Conservation (phyloP, 1,140 invertebrate species). For the Cryptotermes secundus region DNA sequence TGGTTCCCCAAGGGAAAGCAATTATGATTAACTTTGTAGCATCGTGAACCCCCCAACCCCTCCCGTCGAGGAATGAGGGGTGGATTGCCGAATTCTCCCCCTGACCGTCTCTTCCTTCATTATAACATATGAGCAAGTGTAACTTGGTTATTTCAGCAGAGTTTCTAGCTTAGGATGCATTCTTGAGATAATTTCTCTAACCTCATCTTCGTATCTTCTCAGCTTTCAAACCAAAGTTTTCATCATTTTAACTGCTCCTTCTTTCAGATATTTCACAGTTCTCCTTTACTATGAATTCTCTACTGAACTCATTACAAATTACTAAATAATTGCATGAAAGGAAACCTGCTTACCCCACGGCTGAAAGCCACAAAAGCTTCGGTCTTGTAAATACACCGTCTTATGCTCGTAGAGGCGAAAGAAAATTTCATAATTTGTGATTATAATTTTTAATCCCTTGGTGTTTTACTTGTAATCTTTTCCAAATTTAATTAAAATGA, state of each 20-base stretch:
- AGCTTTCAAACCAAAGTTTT: not conserved
- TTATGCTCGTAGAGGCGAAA: not conserved
- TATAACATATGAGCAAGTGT: not conserved
- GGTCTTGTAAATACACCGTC: not conserved
- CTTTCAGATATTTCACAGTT: not conserved
- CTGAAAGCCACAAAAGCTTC: not conserved
- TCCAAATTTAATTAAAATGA: no score
- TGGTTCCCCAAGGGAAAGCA: conserved; percentile 3
- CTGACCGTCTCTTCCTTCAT: conserved; percentile 1
- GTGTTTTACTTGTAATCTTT: not conserved
- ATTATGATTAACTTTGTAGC: conserved; percentile 17
- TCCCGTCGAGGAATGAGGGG: not conserved
- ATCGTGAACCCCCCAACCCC: not conserved
- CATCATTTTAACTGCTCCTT: not conserved
- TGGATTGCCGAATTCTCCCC: not conserved
- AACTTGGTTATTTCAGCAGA: conserved; percentile 7
- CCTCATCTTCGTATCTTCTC: not conserved
- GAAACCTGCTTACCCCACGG: not conserved
- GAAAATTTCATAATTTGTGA: not conserved
- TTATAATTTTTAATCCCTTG: not conserved
- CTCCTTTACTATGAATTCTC: not conserved
- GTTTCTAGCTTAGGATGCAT: not conserved
- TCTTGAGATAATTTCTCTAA: not conserved
- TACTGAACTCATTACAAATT: not conserved
- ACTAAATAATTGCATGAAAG: not conserved